phyloP scores from a whole-genome alignment of 2,888 invertebrate species.

The Oscheius myriophilus region DNA sequence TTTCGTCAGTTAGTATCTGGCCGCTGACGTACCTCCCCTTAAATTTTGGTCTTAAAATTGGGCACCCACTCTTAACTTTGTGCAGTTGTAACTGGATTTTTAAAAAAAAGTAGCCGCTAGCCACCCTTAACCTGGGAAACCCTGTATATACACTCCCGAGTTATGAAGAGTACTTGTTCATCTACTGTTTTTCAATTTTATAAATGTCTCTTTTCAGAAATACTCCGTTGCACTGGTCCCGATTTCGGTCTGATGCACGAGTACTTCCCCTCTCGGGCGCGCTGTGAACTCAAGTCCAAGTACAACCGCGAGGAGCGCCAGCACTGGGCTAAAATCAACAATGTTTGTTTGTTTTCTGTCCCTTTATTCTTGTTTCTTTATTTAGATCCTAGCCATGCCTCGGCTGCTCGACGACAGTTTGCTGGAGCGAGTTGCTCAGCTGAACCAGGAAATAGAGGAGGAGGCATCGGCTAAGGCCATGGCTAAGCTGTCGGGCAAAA shows the following conservation, averaged over 20 bases:
- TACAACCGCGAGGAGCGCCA: constrained; percentile 62
- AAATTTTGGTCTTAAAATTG: too few relatives aligned
- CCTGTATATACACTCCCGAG: too few relatives aligned
- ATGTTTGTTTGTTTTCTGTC: constrained; percentile 20
- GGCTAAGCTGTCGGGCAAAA: not conserved
- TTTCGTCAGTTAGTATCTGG: too few relatives aligned
- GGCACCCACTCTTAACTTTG: too few relatives aligned
- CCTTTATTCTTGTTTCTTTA: not conserved
- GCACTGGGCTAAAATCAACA: constrained; percentile 52
- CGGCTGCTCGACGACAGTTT: constrained; percentile 27
- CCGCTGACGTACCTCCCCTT: too few relatives aligned
- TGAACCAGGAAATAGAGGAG: constrained; percentile 30
- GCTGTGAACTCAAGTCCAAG: constrained; percentile 66
- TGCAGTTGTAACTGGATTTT: too few relatives aligned
- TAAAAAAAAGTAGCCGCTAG: too few relatives aligned
- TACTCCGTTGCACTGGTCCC: constrained; percentile 62
- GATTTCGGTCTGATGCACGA: constrained; percentile 69
- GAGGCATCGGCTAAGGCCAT: constrained; percentile 19
- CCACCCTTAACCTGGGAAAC: too few relatives aligned
- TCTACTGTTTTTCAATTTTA: too few relatives aligned
- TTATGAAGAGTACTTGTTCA: too few relatives aligned
- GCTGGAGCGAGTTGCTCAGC: constrained; percentile 17
- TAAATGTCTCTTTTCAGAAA: constrained; percentile 52
- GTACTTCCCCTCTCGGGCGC: constrained; percentile 61
- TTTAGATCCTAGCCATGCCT: constrained; percentile 27